Conservation (phyloP, 2,888 invertebrate species). For the Linyphia triangularis region DNA sequence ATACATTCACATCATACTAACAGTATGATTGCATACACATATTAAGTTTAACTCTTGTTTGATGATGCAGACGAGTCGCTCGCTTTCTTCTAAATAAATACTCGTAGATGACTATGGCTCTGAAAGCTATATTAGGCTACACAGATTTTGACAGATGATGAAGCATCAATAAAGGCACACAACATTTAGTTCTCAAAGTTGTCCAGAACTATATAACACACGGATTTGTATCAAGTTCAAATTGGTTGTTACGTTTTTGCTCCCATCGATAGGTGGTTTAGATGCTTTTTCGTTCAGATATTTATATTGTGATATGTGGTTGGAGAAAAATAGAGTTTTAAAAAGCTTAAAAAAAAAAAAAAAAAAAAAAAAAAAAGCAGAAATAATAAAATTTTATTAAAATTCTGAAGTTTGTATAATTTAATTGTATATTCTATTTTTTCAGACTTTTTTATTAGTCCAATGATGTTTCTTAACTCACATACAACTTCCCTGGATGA, state of each 20-base stretch:
- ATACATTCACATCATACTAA: slow-evolving; percentile 16
- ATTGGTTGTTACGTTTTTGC: not conserved
- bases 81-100: slow-evolving; percentile 5
- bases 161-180: slow-evolving; percentile 58
- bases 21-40: not conserved
- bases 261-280: slow-evolving; percentile 8
- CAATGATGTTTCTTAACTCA: no score
- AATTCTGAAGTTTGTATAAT: no score
- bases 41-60: slow-evolving; percentile 4
- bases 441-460: no score
- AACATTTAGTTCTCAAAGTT: slow-evolving; percentile 36
- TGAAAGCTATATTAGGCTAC: slow-evolving; percentile 11
- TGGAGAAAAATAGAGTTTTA: not conserved
- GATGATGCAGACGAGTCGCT: not conserved
- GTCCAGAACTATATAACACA: not conserved
- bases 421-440: no score
- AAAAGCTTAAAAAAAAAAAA: not conserved
- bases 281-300: slow-evolving; percentile 9
- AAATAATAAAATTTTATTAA: no score
- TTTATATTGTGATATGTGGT: slow-evolving; percentile 1
- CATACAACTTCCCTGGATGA: no score
- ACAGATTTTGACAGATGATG: slow-evolving; percentile 34
- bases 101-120: slow-evolving; percentile 1
- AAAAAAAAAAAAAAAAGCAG: not conserved
- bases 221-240: not conserved